These are phyloP conservation scores for Parelbella ahira DNA, from an alignment of 2,888 invertebrate species.

Conservation along the genomic window DNA sequence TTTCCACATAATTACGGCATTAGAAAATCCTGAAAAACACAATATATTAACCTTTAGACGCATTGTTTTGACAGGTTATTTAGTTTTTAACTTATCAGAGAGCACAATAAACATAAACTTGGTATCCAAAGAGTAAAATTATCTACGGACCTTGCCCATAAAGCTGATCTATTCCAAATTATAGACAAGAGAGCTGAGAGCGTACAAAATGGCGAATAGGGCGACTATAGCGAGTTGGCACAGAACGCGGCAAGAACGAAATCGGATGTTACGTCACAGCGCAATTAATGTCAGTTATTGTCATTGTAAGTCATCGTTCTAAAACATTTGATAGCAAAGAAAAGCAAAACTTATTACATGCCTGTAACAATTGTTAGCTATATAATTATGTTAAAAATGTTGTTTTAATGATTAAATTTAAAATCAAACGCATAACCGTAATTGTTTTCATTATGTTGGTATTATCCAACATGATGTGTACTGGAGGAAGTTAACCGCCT, in stretches of 20 bases:
- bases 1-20: conserved; percentile 48
- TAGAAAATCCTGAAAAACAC: conserved; percentile 58
- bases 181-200: conserved; percentile 74
- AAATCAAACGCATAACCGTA: no score
- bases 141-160: conserved; percentile 79
- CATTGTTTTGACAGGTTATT: conserved; percentile 64
- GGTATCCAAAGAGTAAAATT: conserved; percentile 76
- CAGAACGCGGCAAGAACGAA: conserved; percentile 25
- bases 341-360: no score
- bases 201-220: conserved; percentile 71
- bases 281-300: no score
- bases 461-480: no score
- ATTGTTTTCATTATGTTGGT: no score
- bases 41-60: conserved; percentile 41
- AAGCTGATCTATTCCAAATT: conserved; percentile 74
- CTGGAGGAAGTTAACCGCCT: no score
- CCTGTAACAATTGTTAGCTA: no score
- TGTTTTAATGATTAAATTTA: no score
- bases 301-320: no score
- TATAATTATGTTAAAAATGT: no score
- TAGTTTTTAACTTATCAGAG: conserved; percentile 51
- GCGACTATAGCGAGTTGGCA: no score
- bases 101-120: conserved; percentile 51
- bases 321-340: no score
- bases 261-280: conserved; percentile 35